These are phyloP conservation scores for Menura novaehollandiae DNA, from an alignment of 2,113 vertebrate species.

Conservation along the genomic window DNA sequence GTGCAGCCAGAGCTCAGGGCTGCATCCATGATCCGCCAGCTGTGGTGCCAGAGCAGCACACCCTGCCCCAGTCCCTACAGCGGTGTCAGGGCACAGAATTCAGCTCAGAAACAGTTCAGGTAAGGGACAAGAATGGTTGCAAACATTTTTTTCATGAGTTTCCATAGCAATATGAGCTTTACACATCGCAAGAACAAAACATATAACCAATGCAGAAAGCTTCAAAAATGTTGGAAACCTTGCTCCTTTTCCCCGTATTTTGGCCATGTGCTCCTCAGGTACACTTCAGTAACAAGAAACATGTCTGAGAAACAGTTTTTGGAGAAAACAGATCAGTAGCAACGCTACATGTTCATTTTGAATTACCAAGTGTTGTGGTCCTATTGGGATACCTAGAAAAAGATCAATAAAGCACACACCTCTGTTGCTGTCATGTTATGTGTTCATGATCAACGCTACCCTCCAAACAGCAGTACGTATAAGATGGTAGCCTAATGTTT, in stretches of 20 bases:
- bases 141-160: background rate
- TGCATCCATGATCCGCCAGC: accelerated
- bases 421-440: accelerated
- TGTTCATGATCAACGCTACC: background rate
- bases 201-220: background rate
- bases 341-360: accelerated
- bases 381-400: background rate
- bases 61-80: background rate
- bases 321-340: background rate
- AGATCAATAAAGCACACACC: background rate
- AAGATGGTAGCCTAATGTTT: background rate
- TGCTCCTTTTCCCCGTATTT: background rate
- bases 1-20: background rate
- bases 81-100: background rate
- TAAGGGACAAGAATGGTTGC: background rate
- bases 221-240: background rate
- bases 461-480: background rate
- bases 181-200: background rate
- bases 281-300: background rate
- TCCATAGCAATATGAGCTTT: background rate
- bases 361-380: background rate
- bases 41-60: background rate
- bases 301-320: background rate
- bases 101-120: background rate
- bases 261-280: background rate